phyloP scores from a whole-genome alignment of 2,113 vertebrate genomes.

The Lanius collurio region DNA sequence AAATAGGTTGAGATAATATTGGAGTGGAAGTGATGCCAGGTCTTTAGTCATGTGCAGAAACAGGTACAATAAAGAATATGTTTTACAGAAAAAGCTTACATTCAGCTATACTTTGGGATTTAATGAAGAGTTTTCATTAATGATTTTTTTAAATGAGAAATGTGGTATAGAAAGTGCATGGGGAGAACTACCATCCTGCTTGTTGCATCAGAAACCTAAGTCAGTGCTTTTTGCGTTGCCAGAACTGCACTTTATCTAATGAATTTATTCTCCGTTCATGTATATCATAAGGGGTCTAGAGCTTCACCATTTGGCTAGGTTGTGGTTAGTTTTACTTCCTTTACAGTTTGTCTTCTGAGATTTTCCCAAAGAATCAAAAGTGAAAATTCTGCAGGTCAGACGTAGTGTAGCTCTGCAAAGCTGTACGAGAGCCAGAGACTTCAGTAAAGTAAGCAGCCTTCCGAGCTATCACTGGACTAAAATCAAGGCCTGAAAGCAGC shows the following conservation, averaged over 20 bases:
- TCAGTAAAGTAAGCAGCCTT: background rate
- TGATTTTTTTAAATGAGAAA: background rate
- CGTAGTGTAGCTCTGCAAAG: background rate
- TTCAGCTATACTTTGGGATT: background rate
- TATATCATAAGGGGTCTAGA: background rate
- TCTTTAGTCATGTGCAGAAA: background rate
- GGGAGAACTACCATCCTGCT: background rate
- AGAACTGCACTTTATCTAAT: slow-evolving; percentile 39
- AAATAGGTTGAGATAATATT: background rate
- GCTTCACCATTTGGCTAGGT: background rate
- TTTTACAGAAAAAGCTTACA: background rate
- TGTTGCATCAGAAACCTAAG: background rate
- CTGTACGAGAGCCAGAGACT: background rate
- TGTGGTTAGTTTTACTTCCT: background rate
- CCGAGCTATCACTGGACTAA: background rate
- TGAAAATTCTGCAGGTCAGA: background rate
- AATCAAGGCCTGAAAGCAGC: background rate
- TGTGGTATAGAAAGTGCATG: background rate
- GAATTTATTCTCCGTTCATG: background rate
- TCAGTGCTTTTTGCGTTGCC: slow-evolving; percentile 19
- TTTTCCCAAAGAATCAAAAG: background rate
- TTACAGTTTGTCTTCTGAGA: background rate
- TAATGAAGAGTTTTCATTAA: background rate
- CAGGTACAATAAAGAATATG: background rate
- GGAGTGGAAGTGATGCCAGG: background rate